phyloP scores from a whole-genome alignment of 1,140 invertebrate species.

The Trichonephila clavipes region DNA sequence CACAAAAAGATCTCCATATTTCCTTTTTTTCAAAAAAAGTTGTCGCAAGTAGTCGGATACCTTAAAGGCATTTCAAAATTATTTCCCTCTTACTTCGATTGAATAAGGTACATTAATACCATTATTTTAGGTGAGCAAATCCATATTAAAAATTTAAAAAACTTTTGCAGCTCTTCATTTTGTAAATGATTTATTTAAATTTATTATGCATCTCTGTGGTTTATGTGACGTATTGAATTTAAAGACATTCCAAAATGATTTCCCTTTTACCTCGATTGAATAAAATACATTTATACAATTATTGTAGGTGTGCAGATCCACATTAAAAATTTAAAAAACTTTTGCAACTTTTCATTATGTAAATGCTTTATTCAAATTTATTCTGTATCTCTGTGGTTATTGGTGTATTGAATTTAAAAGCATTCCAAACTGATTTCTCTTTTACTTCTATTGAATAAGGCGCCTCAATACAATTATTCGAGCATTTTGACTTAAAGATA shows the following conservation, averaged over 20 bases:
- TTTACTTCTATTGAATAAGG: neutral
- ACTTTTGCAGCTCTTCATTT: neutral
- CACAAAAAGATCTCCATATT: no score
- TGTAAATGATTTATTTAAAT: neutral
- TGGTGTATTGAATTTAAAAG: neutral
- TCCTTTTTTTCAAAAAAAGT: no score
- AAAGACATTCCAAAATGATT: neutral
- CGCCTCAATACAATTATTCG: conserved; percentile 14
- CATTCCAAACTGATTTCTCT: neutral
- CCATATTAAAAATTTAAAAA: neutral
- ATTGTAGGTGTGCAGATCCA: neutral
- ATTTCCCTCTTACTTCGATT: no score
- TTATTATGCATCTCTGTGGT: no score
- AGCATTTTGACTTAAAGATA: neutral
- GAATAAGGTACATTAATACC: neutral
- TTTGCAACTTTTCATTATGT: neutral
- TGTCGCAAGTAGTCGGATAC: no score
- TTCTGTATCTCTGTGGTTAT: neutral
- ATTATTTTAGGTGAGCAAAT: neutral
- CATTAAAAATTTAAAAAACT: neutral
- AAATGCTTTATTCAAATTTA: neutral
- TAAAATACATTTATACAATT: neutral
- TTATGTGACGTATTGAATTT: neutral
- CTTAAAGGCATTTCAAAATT: no score
- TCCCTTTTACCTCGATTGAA: neutral